Evolutionary conservation across 2,888 invertebrate species (phyloP), one percentile per base, ranked within the genome.

Genomic region (Chrysolina haemoptera): DNA sequence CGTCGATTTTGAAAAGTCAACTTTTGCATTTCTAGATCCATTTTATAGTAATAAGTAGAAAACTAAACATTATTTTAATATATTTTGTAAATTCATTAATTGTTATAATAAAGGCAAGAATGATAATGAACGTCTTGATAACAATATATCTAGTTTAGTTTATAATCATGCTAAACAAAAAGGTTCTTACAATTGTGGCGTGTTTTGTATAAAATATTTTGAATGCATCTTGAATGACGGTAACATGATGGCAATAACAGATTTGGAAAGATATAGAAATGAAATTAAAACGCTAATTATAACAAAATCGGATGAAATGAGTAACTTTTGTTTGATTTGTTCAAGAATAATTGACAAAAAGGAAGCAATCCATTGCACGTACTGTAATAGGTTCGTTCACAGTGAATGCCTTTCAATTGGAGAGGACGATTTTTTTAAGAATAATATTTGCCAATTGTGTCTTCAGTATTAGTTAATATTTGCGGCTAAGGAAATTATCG

Each of bases 11-110:
- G 40, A n/a, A 20, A 40, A 68, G 27, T 68, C 55, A 16, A 68
- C 68, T 35, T 68, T 55, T 59, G 68, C 68, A 4, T 68, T 68
- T 53, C 9, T 68, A 40, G 22, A 67, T 48, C 67, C 67, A 1
- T n/a, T 27, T 3, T 22, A 63, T 63, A 67, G 53, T 18, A 67
- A 2, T 27, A 48, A 50, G 22, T n/a, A n/a, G 50, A n/a, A n/a
- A 18, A 48, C 67, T n/a, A 22, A 67, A 48, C 16, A 9, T 27
- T 67, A 67, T 67, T 50, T 48, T 8, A 67, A 50, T 22, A 20
- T 5, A 22, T 63, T 63, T 16, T 22, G 22, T 4, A 50, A 67
- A 20, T 67, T 67, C n/a, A 14, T 50, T 1, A 10, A 50, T 20
- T 35, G n/a, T 14, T 67, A 67, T 16, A 67, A 53, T 67, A 48